These are phyloP conservation scores for Scomber colias DNA, from an alignment of 2,113 vertebrate species.

Conservation along the genomic window DNA sequence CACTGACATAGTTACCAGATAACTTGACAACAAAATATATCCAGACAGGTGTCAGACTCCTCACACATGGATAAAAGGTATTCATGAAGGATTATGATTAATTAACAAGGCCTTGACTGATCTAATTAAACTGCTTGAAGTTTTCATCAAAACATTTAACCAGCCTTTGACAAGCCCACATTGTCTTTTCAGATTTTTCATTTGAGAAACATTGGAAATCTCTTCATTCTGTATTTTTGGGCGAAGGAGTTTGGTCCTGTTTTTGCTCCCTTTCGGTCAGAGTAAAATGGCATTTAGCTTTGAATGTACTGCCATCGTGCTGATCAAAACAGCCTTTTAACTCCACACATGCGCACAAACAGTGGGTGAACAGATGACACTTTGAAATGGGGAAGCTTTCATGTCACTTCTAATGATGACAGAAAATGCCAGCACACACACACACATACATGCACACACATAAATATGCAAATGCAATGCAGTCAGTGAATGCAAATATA, in stretches of 20 bases:
- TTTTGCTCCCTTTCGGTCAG: slow-evolving; percentile 21
- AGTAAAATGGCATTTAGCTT: slow-evolving; percentile 51
- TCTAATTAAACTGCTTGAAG: slow-evolving; percentile 13
- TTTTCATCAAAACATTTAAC: slow-evolving; percentile 24
- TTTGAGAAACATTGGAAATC: slow-evolving; percentile 23
- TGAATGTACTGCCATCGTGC: slow-evolving; percentile 49
- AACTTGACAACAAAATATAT: slow-evolving; percentile 52
- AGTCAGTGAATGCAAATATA: background rate
- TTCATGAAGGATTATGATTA: slow-evolving; percentile 18
- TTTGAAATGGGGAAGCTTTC: slow-evolving; percentile 74
- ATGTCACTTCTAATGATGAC: slow-evolving; percentile 65
- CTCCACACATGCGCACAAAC: slow-evolving; percentile 33
- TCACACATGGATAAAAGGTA: background rate
- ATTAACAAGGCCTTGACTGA: slow-evolving; percentile 25
- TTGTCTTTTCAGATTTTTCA: slow-evolving; percentile 42
- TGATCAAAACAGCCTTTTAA: slow-evolving; percentile 71
- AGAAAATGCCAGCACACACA: slow-evolving; percentile 57
- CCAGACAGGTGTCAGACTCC: slow-evolving; percentile 24
- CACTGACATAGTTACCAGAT: slow-evolving; percentile 59
- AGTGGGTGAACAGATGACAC: slow-evolving; percentile 65
- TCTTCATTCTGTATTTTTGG: background rate
- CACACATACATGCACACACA: slow-evolving; percentile 23
- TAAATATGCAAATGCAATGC: no score
- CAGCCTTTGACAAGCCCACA: background rate
- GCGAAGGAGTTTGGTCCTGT: background rate